Evolutionary conservation across 2,113 vertebrate species (phyloP).

Genomic region (Salvelinus alpinus): DNA sequence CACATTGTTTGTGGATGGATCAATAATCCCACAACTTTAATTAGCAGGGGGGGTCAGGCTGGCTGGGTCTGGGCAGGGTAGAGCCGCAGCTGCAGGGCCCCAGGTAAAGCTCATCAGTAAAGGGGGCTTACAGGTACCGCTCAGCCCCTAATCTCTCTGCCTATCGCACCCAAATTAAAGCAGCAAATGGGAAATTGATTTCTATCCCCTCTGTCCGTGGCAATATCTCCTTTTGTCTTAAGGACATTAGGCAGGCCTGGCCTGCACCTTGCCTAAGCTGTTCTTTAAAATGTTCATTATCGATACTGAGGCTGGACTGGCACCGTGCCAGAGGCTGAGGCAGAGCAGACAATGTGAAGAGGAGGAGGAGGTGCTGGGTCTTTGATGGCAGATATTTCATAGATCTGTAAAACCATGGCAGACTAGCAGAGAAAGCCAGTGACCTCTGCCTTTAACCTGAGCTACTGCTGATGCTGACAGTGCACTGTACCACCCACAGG

Average conservation of each 20-base stretch:
- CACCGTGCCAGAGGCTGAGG: constrained; percentile 51
- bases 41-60: constrained; percentile 70
- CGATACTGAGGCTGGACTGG: constrained; percentile 68
- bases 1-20: constrained; percentile 69
- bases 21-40: constrained; percentile 79
- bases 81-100: constrained; percentile 28
- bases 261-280: constrained; percentile 73
- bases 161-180: constrained; percentile 81
- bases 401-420: constrained; percentile 45
- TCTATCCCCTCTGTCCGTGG: constrained; percentile 74
- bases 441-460: constrained; percentile 55
- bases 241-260: constrained; percentile 78
- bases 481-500: constrained; percentile 32
- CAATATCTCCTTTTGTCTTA: constrained; percentile 85
- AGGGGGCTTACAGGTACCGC: constrained; percentile 75
- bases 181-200: constrained; percentile 85
- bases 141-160: constrained; percentile 77
- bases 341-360: constrained; percentile 40
- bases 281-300: constrained; percentile 81
- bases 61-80: constrained; percentile 40
- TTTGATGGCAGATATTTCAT: constrained; percentile 49
- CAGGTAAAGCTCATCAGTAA: constrained; percentile 74
- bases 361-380: constrained; percentile 56
- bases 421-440: constrained; percentile 43
- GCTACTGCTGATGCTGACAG: constrained; percentile 57